Evolutionary conservation across 2,113 vertebrate species (phyloP), one percentile per base, ranked within the genome.

Genomic region (Procavia capensis): DNA sequence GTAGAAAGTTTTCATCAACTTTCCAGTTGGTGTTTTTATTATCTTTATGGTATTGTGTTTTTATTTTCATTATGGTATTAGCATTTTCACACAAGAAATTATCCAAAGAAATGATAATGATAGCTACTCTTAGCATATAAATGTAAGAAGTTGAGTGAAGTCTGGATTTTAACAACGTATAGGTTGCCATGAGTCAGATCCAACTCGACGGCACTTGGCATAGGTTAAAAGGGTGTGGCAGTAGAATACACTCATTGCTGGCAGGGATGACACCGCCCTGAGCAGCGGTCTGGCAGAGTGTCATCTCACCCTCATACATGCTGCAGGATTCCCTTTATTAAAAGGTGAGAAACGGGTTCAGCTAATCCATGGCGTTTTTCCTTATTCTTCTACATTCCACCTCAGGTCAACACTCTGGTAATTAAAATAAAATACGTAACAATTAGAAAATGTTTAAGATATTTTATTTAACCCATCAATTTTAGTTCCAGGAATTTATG

Each of bases 11-110:
- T 66, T 34, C 66, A 76, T 66, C 39, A 74, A 54, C 36, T 20
- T 45, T 81, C 36, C 75, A 95, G 0, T 1, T 31, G 29, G 36
- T 36, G 57, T 25, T 75, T 81, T 82, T 66, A 57, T 82, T 72
- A n/a, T n/a, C n/a, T n/a, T n/a, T n/a, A n/a, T n/a, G n/a, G n/a
- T n/a, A n/a, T n/a, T n/a, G n/a, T n/a, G n/a, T n/a, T n/a, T 76
- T 16, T 47, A 50, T 50, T 47, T 70, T 70, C 27, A 50, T 70
- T 70, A 78, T 45, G n/a, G 10, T 31, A 57, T 25, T 54, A 9
- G n/a, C 4, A 70, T 78, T 91, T 91, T 61, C 66, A 39, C 63
- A 74, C 43, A 85, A 93, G 24, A 63, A 93, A 70, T 43, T 45
- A 66, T 43, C 9, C 81, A 41, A 84, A 39, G 54, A 24, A 75